Conservation (phyloP, 2,797 vertebrate genomes). For the Garrulus glandarius region DNA sequence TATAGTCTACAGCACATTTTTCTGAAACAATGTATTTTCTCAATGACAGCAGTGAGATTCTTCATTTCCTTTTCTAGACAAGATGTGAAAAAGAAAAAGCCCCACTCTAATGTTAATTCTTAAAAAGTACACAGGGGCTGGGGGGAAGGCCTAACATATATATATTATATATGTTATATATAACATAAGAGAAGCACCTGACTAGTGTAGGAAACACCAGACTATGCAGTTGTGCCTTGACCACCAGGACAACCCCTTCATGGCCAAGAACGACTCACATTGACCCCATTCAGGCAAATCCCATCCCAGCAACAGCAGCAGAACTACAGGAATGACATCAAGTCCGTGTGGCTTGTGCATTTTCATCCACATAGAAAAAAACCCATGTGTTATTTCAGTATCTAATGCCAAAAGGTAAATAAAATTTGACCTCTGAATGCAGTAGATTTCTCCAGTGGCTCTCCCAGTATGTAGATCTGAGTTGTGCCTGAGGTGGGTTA, state of each 20-base stretch:
- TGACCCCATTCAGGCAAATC: background rate
- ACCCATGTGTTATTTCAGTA: background rate
- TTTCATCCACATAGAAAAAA: background rate
- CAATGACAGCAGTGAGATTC: conserved; percentile 2
- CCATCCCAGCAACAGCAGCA: background rate
- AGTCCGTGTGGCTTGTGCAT: fast-evolving
- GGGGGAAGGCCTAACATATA: background rate
- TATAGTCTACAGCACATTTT: background rate
- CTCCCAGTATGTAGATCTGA: fast-evolving
- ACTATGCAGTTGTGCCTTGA: background rate
- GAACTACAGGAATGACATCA: fast-evolving
- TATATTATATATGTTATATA: too few relatives aligned
- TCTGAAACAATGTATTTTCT: conserved; percentile 19
- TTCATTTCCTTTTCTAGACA: background rate
- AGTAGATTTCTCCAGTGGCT: background rate
- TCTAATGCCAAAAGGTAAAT: background rate
- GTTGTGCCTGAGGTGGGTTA: background rate
- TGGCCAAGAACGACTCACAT: background rate
- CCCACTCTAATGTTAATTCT: background rate
- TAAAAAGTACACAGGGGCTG: background rate
- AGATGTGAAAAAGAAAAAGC: background rate
- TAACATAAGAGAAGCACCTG: fast-evolving
- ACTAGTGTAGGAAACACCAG: fast-evolving
- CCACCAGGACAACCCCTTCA: background rate
- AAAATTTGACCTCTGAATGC: background rate